A percentile compares a stretch with the other conserved stretches of the same genome.
Evolutionary conservation across 2,797 vertebrate genomes (phyloP).

Genomic region (Xenentodon cancila): DNA sequence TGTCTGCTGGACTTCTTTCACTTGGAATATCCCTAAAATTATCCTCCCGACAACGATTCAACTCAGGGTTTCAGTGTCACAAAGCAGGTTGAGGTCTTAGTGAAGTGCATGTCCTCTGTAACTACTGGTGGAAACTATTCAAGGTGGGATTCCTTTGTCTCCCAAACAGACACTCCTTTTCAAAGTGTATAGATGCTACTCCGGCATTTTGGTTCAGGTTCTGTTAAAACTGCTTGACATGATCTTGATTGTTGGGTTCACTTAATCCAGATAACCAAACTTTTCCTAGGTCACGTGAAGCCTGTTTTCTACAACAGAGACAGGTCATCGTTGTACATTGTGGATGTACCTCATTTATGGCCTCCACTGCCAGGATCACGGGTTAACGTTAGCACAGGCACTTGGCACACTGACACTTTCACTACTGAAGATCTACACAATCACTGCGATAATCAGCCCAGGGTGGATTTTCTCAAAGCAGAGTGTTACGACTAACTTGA

Average conservation of each 20-base stretch:
- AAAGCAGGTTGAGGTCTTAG: no score
- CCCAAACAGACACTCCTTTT: no score
- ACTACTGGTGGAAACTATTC: no score
- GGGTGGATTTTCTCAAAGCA: slow-evolving; percentile 69
- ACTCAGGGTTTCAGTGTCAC: no score
- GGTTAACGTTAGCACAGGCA: slow-evolving; percentile 21
- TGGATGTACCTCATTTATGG: slow-evolving; percentile 4
- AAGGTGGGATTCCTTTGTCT: no score
- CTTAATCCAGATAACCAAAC: neutral
- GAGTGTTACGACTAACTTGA: slow-evolving; percentile 42
- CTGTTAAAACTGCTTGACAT: neutral
- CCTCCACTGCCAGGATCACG: slow-evolving; percentile 22
- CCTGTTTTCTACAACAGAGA: neutral
- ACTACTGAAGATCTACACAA: slow-evolving; percentile 43
- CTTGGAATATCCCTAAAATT: no score
- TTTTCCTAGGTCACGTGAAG: neutral
- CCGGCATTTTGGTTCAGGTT: no score
- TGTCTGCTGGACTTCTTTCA: no score
- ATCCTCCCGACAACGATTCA: no score
- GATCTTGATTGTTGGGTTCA: neutral
- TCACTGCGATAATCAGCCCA: slow-evolving; percentile 63
- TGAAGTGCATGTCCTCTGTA: no score
- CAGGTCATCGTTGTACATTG: slow-evolving; percentile 21
- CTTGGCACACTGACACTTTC: slow-evolving; percentile 36
- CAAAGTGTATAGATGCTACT: no score